These are phyloP conservation scores for Dolichopus griseipennis DNA, from an alignment of 2,888 invertebrate species.

Conservation along the genomic window DNA sequence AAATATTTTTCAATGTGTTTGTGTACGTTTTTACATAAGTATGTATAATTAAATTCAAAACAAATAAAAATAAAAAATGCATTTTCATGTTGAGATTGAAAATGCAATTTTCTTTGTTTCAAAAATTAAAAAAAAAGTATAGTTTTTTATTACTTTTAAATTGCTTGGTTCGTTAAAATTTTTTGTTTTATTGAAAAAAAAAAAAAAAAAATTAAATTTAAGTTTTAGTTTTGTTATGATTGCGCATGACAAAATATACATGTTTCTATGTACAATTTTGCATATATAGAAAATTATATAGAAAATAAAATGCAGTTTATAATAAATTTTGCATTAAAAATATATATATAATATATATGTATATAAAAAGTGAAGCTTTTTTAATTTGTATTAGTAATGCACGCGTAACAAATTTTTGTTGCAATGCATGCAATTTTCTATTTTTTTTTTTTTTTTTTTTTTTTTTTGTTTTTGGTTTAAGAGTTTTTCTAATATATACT, in stretches of 20 bases:
- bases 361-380: neutral
- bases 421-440: neutral
- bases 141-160: neutral
- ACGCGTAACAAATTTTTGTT: constrained; percentile 2
- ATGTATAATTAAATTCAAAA: neutral
- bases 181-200: too few species aligned
- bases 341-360: neutral
- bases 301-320: too few species aligned
- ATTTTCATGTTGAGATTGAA: neutral
- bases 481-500: too few species aligned
- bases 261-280: neutral
- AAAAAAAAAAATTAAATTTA: too few species aligned
- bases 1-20: too few species aligned
- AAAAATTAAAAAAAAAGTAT: neutral
- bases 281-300: too few species aligned
- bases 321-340: neutral
- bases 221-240: too few species aligned
- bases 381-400: neutral
- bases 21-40: neutral
- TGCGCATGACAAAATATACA: too few species aligned
- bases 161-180: too few species aligned
- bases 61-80: neutral
- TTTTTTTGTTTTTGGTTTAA: too few species aligned
- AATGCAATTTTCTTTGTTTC: constrained; percentile 4
- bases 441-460: neutral